phyloP scores from a whole-genome alignment of 2,888 invertebrate species.

The Gerris lacustris region DNA sequence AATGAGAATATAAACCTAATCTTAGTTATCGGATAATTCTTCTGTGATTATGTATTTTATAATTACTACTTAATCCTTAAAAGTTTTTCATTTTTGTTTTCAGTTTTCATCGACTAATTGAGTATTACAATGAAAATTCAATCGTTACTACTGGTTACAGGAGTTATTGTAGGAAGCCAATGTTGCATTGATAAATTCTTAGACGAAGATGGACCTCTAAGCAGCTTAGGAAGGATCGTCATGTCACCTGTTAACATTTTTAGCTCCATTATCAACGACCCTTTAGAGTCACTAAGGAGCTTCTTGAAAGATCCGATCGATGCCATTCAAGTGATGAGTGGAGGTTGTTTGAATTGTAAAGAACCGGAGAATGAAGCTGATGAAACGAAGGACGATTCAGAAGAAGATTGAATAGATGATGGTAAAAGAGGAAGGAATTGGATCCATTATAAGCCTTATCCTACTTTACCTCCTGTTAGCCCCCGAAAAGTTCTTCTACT shows the following conservation, averaged over 20 bases:
- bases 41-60: too few species aligned
- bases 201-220: background rate
- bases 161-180: background rate
- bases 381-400: background rate
- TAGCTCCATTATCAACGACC: background rate
- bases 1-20: too few species aligned
- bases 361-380: background rate
- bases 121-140: background rate
- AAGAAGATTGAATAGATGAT: background rate
- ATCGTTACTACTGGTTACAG: background rate
- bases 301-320: background rate
- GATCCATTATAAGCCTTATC: background rate
- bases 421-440: background rate
- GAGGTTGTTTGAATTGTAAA: too few species aligned
- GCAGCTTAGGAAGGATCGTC: background rate
- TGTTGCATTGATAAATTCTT: background rate
- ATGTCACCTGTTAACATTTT: background rate
- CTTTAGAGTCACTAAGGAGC: background rate
- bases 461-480: background rate
- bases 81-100: too few species aligned
- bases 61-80: too few species aligned
- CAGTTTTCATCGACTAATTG: too few species aligned
- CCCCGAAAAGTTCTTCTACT: background rate
- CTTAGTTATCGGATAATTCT: too few species aligned
- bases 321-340: background rate